Base-by-base conservation (phyloP, 2,888 invertebrate species). In the Diarsia rubi region DNA sequence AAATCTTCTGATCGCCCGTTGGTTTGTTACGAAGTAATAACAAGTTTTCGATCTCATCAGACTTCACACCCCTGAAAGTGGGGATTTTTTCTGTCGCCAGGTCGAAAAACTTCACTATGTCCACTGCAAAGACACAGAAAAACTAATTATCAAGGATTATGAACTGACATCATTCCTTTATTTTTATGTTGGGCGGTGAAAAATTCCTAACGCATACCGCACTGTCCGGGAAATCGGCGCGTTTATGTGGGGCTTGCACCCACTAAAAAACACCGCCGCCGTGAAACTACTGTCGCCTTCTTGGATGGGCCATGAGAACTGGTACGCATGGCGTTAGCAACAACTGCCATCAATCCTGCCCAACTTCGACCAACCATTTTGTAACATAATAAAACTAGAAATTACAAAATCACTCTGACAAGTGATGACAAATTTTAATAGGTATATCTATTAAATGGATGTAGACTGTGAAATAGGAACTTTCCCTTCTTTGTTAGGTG, bases 51-150 rank as follows among this genome's bases (percentile, higher is more conserved):
- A 69, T 24, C 2, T 3, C 45, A 21, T 6, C 47, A 1, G 72
- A 59, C 11, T 59, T 57, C 6, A 72, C 5, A 42, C 69, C 72
- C 14, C 21, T 69, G 69, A 72, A 72, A 5, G 14, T 72, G 16
- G 14, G 11, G 9, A 72, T 47, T 19, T 37, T 31, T 14, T 24
- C 16, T 5, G 57, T 37, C 21, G 45, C 45, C 57, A 57, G 54
- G 0, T 47, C 19, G 24, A 3, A 57, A 21, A 72, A 47, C 2
- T 8, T 6, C 14, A 37, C 69, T 5, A 72, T 57, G 24, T 69
- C 47, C n/a, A 69, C 72, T 72, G 45, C 1, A 67, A 72, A 69
- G 12, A 57, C 24, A 71, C 31, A 72, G 11, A 69, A 2, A 16
- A n/a, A n/a, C 21, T 14, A 14, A n/a, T n/a, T 52, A 14, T 52